phyloP scores from a whole-genome alignment of 2,888 invertebrate genomes.

The Amiota communis region DNA sequence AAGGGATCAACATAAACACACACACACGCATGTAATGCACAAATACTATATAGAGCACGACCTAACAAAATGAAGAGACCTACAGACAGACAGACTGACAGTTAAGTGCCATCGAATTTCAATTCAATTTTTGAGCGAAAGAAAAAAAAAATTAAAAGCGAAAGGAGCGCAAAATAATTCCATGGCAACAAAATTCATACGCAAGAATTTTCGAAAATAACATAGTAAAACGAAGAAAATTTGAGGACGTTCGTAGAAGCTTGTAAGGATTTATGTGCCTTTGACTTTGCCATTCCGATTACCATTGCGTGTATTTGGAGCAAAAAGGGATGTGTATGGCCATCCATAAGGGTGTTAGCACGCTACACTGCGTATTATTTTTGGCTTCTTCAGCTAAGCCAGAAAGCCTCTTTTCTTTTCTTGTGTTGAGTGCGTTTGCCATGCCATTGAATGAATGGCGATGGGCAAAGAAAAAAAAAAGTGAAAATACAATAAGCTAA shows the following conservation, averaged over 20 bases:
- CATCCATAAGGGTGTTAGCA: constrained; percentile 10
- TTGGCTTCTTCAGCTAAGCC: constrained; percentile 17
- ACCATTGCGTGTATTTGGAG: background rate
- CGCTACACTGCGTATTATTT: constrained; percentile 21
- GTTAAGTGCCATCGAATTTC: constrained; percentile 66
- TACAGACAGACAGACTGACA: constrained; percentile 24
- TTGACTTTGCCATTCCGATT: background rate
- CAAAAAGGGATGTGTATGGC: background rate
- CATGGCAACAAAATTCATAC: constrained; percentile 27
- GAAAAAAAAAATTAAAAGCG: constrained; percentile 35
- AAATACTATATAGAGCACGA: too few relatives aligned
- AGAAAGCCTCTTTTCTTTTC: constrained; percentile 9
- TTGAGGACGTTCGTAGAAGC: background rate
- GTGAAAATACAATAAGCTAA: background rate
- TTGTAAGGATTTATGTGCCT: constrained; percentile 15
- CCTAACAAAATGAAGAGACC: background rate
- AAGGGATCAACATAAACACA: constrained; percentile 15
- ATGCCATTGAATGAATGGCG: constrained; percentile 25
- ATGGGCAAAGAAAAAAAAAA: constrained; percentile 50
- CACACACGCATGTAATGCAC: constrained; percentile 10
- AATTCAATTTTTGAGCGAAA: constrained; percentile 55
- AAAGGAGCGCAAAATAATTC: constrained; percentile 52
- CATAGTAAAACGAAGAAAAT: background rate
- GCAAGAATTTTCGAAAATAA: constrained; percentile 17
- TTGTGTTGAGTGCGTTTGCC: background rate